These are phyloP conservation scores for Otus sunia DNA, from an alignment of 2,113 vertebrate species.

Conservation along the genomic window DNA sequence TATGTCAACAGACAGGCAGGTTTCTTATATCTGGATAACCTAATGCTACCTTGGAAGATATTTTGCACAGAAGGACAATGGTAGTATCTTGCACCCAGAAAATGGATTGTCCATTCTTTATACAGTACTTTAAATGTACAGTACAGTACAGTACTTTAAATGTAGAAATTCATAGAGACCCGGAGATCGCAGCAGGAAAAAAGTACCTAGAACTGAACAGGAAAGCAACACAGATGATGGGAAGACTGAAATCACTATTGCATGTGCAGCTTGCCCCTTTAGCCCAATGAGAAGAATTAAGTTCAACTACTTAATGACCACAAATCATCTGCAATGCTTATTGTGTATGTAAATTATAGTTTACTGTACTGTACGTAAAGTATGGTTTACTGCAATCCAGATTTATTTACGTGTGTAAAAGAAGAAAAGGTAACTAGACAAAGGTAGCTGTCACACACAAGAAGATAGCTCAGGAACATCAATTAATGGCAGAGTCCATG, in stretches of 20 bases:
- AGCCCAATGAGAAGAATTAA: background rate
- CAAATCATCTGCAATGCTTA: background rate
- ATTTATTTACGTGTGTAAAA: background rate
- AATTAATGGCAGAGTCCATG: rapidly evolving
- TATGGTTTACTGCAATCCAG: background rate
- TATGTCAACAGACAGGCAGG: background rate
- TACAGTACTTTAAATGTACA: background rate
- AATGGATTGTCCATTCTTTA: background rate
- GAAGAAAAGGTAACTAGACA: background rate
- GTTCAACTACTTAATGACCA: background rate
- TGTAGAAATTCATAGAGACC: background rate
- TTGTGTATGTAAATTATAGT: background rate
- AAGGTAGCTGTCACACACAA: rapidly evolving
- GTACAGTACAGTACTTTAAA: background rate
- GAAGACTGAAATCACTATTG: background rate
- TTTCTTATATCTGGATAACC: background rate
- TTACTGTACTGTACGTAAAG: background rate
- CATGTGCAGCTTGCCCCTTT: background rate
- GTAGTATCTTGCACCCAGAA: background rate
- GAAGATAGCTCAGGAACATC: background rate
- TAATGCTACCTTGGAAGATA: background rate
- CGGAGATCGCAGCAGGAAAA: background rate
- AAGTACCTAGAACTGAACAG: background rate
- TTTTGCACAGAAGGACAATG: background rate
- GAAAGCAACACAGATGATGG: background rate